phyloP scores from a whole-genome alignment of 1,140 invertebrate genomes.

The Archivesica marissinica region DNA sequence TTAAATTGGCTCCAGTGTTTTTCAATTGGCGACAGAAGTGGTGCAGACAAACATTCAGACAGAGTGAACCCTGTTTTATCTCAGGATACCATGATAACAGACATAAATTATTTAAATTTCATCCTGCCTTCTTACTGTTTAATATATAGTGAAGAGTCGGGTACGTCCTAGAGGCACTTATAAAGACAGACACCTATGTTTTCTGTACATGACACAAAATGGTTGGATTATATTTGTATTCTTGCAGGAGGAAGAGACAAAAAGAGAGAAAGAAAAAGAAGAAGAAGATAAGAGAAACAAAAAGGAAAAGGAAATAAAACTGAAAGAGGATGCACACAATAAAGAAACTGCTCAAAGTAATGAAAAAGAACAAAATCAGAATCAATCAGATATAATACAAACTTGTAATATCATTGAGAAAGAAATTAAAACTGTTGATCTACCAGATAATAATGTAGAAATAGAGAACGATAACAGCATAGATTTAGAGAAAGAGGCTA shows the following conservation, averaged over 20 bases:
- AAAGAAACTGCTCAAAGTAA: constrained; percentile 46
- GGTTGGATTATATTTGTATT: not conserved
- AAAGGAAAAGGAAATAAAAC: constrained; percentile 46
- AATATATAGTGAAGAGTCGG: too few species aligned
- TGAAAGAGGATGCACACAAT: constrained; percentile 54
- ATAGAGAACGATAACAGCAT: not conserved
- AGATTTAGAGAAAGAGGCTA: not conserved
- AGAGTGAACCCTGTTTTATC: too few species aligned
- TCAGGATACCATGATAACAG: too few species aligned
- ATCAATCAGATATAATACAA: constrained; percentile 47
- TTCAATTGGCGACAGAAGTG: too few species aligned
- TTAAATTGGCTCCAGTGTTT: too few species aligned
- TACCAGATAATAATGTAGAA: not conserved
- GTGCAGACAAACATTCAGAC: too few species aligned
- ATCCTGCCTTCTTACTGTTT: not conserved
- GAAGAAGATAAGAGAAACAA: constrained; percentile 58
- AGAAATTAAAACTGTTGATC: not conserved
- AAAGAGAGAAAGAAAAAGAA: constrained; percentile 51
- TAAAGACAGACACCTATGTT: too few species aligned
- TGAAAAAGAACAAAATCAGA: constrained; percentile 40
- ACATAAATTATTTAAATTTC: not conserved
- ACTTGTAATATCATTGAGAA: constrained; percentile 35
- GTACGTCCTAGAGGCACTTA: too few species aligned
- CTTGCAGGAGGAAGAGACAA: constrained; percentile 58
- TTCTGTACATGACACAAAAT: too few species aligned